Base-by-base conservation (phyloP, 2,888 invertebrate genomes). In the Hyposoter didymator region DNA sequence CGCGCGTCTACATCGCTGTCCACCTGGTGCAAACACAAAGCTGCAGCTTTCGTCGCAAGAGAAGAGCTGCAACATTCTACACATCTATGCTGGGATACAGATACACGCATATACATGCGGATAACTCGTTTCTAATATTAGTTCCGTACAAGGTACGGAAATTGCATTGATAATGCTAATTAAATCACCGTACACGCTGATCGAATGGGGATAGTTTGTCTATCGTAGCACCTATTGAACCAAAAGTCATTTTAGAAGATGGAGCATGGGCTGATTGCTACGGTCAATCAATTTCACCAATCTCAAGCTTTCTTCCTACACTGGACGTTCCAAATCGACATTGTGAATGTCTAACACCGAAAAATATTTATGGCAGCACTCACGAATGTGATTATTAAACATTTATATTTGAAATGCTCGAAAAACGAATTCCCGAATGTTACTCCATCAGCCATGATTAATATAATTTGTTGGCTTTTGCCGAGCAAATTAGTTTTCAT, bases 161-260 rank as follows among this genome's bases (percentile, higher is more conserved):
- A 91, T 91, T 91, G 89, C 88, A 90, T 90, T 90, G 90, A 89
- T 90, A 89, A 89, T 90, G 89, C 90, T 91, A 91, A 92, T 92
- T 91, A 90, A 89, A 90, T 89, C 87, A 88, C 87, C 87, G 89
- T 87, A 87, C 88, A 89, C 85, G 85, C 49, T 64, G 78, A 72
- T 75, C 76, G 75, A 75, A 85, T 64, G 55, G 74, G 47, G 22
- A 49, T 82, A 39, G 73, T 66, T 70, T 43, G 10, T 75, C 32
- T 19, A 17, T 45, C 12, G 32, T 39, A 64, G 62, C 32, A 64
- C 39, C 12, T 52, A 59, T 69, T 12, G 28, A 79, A 22, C 39
- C 45, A 55, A 59, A 55, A 78, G 66, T 28, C 55, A 69, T 78
- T 78, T 49, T 49, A 28, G 49, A 49, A 43, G 64, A 62, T 47